These are phyloP conservation scores for Pteromalus puparum DNA, from an alignment of 1,140 invertebrate genomes.

Conservation along the genomic window DNA sequence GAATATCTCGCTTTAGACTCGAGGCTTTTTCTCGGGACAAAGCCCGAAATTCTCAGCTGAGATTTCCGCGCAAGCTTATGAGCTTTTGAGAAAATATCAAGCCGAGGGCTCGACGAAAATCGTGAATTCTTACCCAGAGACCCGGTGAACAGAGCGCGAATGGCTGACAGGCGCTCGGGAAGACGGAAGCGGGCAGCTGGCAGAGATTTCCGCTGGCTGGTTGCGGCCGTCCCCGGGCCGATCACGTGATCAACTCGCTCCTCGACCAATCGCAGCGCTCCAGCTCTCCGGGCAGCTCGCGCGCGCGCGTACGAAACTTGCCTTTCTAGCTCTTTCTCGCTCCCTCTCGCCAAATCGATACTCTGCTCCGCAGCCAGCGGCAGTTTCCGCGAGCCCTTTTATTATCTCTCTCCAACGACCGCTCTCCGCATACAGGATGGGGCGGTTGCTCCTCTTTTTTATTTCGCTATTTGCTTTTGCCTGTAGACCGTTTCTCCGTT, in stretches of 20 bases:
- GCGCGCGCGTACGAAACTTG: constrained; percentile 28
- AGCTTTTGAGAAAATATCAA: neutral
- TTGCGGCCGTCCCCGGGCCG: constrained; percentile 15
- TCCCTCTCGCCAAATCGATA: constrained; percentile 13
- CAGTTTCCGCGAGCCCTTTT: neutral
- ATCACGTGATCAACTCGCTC: constrained; percentile 47
- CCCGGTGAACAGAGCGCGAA: constrained; percentile 71
- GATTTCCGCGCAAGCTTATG: neutral
- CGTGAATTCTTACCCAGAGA: constrained; percentile 61
- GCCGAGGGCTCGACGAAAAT: neutral
- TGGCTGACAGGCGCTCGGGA: constrained; percentile 71
- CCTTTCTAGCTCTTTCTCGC: neutral
- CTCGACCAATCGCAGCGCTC: constrained; percentile 44
- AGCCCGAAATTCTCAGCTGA: neutral
- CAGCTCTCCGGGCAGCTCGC: constrained; percentile 17
- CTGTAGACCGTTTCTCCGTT: neutral
- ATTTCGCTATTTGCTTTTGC: neutral
- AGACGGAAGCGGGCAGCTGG: constrained; percentile 71
- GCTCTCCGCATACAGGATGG: neutral
- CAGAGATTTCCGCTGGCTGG: constrained; percentile 59
- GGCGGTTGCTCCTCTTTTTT: neutral
- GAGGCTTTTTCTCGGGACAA: neutral
- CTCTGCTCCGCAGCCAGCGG: neutral
- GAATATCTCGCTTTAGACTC: constrained; percentile 13
- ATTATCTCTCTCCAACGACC: neutral